A percentile compares a stretch with the other conserved stretches of the same genome.
Conservation (phyloP, 1,140 invertebrate species). For the Holotrichia oblita region DNA sequence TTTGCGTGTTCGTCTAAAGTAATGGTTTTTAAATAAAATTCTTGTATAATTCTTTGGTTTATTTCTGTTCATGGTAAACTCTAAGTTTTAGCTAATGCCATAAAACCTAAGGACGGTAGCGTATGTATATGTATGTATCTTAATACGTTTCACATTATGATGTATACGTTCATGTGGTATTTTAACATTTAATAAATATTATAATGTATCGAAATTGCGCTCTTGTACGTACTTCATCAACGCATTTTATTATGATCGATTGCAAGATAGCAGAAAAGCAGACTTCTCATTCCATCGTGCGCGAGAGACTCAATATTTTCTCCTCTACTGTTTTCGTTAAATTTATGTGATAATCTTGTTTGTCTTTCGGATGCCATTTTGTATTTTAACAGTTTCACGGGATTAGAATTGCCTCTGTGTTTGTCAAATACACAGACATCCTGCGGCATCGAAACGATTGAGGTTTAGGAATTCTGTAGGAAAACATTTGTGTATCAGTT, state of each 20-base stretch:
- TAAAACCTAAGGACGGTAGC: no score
- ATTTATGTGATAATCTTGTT: slow-evolving; percentile 36
- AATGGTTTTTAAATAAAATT: no score
- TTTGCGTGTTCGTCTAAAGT: no score
- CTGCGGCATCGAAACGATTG: neutral
- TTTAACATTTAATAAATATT: slow-evolving; percentile 16
- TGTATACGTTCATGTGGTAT: neutral
- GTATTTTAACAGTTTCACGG: neutral
- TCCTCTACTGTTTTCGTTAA: slow-evolving; percentile 21
- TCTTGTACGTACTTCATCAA: neutral
- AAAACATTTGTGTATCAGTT: neutral
- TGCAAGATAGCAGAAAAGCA: neutral
- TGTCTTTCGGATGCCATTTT: slow-evolving; percentile 19
- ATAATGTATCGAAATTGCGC: neutral
- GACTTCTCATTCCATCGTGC: neutral
- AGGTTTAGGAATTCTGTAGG: neutral
- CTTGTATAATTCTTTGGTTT: no score
- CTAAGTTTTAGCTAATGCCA: no score
- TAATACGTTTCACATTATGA: neutral
- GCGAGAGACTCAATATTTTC: slow-evolving; percentile 5
- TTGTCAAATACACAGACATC: neutral
- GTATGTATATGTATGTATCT: no score
- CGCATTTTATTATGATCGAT: slow-evolving; percentile 16
- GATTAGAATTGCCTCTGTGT: neutral
- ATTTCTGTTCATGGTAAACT: no score